Evolutionary conservation across 2,888 invertebrate species (phyloP).

Genomic region (Polyommatus icarus): DNA sequence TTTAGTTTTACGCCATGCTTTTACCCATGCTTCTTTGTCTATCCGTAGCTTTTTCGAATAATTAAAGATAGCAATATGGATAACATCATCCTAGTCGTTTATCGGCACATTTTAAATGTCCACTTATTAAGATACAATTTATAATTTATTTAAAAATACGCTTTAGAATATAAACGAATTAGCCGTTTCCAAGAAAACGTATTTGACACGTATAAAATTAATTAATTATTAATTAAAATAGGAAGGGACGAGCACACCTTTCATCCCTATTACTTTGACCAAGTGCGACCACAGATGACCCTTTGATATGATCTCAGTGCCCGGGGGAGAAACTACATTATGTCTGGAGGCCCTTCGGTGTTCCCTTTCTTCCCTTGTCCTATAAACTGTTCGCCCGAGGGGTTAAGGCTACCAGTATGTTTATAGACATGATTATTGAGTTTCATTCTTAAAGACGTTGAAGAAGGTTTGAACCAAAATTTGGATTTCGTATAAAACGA

Average conservation of each 20-base stretch:
- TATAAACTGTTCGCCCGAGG: neutral
- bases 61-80: too few relatives aligned
- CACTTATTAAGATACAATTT: too few relatives aligned
- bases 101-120: too few relatives aligned
- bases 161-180: neutral
- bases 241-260: neutral
- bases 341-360: neutral
- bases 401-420: neutral
- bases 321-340: conserved; percentile 9
- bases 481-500: neutral
- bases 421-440: neutral
- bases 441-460: neutral
- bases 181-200: neutral
- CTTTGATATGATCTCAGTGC: conserved; percentile 22
- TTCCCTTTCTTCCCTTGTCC: conserved; percentile 19
- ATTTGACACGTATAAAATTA: neutral
- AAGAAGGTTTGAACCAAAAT: too few relatives aligned
- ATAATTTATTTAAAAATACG: neutral
- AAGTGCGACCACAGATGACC: neutral
- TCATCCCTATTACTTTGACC: conserved; percentile 22
- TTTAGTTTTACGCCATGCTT: too few relatives aligned
- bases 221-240: conserved; percentile 15
- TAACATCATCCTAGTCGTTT: too few relatives aligned
- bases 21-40: too few relatives aligned
- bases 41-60: too few relatives aligned